A percentile compares a stretch with the other conserved stretches of the same genome.
phyloP scores from a whole-genome alignment of 2,888 invertebrate species.

The Agrotis exclamationis region DNA sequence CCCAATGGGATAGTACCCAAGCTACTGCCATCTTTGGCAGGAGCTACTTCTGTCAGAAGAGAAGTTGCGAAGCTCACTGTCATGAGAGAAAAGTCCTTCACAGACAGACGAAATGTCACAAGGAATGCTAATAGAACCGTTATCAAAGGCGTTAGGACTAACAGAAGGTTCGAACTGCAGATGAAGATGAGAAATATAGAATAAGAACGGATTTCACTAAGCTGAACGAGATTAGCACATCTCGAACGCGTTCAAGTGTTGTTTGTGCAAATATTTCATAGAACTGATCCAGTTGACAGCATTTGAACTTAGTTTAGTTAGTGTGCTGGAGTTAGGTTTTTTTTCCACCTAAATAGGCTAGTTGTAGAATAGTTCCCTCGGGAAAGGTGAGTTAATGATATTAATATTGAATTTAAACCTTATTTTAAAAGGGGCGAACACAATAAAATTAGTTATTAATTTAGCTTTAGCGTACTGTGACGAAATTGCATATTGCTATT shows the following conservation, averaged over 20 bases:
- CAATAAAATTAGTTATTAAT: conserved; percentile 23
- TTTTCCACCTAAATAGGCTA: conserved; percentile 21
- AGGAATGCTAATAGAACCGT: conserved; percentile 86
- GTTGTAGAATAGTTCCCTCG: conserved; percentile 2
- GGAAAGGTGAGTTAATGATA: conserved; percentile 11
- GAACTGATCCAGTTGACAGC: not conserved
- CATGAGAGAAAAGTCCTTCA: conserved; percentile 83
- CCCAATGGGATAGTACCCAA: conserved; percentile 63
- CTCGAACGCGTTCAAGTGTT: not conserved
- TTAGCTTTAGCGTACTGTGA: conserved; percentile 30
- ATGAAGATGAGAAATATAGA: conserved; percentile 92
- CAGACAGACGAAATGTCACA: conserved; percentile 75
- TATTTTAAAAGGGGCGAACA: conserved; percentile 21
- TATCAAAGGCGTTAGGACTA: conserved; percentile 93
- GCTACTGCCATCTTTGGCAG: conserved; percentile 75
- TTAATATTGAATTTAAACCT: conserved; percentile 4
- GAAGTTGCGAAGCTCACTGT: conserved; percentile 79
- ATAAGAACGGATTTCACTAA: conserved; percentile 7
- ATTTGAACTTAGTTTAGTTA: not conserved
- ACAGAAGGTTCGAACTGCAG: conserved; percentile 93
- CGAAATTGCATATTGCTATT: conserved; percentile 16
- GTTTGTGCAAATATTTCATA: not conserved
- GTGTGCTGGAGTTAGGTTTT: not conserved
- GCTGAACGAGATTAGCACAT: not conserved
- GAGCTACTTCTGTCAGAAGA: conserved; percentile 71